These are phyloP conservation scores for Vimba vimba DNA, from an alignment of 2,113 vertebrate genomes.

Conservation along the genomic window DNA sequence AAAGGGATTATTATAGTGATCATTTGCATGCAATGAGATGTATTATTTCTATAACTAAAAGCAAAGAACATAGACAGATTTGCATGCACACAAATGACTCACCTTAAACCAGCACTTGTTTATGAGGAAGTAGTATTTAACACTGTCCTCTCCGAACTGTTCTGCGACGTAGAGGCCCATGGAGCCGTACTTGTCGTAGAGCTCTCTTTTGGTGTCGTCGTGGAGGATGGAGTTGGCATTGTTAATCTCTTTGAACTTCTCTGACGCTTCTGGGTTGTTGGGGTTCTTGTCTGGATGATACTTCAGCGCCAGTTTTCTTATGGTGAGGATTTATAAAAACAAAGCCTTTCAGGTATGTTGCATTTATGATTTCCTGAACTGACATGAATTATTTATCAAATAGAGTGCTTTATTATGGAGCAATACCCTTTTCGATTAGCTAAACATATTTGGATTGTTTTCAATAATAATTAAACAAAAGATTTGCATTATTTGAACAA, in stretches of 20 bases:
- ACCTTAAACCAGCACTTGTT: conserved; percentile 96
- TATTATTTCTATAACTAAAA: background rate
- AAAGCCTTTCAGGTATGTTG: background rate
- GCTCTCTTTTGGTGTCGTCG: conserved; percentile 80
- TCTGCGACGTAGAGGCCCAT: conserved; percentile 88
- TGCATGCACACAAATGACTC: conserved; percentile 47
- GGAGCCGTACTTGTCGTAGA: conserved; percentile 89
- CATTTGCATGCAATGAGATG: background rate
- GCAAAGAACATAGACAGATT: no score
- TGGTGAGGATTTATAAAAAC: background rate
- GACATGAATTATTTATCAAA: background rate
- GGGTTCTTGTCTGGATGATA: conserved; percentile 94
- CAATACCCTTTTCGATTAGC: no score
- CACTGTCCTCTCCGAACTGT: conserved; percentile 87
- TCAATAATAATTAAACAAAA: background rate
- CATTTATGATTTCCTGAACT: background rate
- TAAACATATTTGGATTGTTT: no score
- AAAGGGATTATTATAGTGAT: background rate
- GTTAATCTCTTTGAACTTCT: conserved; percentile 91
- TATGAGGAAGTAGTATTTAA: conserved; percentile 85
- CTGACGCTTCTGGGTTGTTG: conserved; percentile 73
- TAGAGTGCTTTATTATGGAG: no score
- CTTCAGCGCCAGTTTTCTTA: conserved; percentile 84
- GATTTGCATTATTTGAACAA: background rate
- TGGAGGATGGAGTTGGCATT: conserved; percentile 86